A percentile compares a stretch with the other conserved stretches of the same genome.
phyloP scores from a whole-genome alignment of 2,797 vertebrate species.

The Gymnoscopelus braueri region DNA sequence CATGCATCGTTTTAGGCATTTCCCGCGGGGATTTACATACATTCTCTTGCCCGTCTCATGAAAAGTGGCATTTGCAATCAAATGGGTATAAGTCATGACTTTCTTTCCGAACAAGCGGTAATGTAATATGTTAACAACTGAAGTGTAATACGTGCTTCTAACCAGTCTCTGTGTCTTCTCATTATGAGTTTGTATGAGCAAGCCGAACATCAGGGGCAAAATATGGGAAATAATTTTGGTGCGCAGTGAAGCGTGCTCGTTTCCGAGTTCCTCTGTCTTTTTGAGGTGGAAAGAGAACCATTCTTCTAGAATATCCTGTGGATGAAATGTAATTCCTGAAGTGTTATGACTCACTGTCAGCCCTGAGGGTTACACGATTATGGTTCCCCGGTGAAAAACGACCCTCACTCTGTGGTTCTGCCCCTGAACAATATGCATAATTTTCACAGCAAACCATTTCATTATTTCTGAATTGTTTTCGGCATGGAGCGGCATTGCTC shows the following conservation, averaged over 20 bases:
- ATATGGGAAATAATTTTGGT: constrained; percentile 62
- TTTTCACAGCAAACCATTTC: constrained; percentile 58
- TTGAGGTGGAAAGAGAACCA: constrained; percentile 53
- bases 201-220: constrained; percentile 47
- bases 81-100: constrained; percentile 42
- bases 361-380: constrained; percentile 60
- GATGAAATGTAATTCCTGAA: constrained; percentile 62
- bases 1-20: constrained; percentile 9
- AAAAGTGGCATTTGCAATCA: constrained; percentile 54
- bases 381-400: constrained; percentile 62
- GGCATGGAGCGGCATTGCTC: constrained; percentile 38
- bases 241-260: constrained; percentile 34
- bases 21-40: constrained; percentile 47
- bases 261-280: constrained; percentile 40
- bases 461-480: constrained; percentile 70
- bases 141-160: constrained; percentile 53
- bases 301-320: constrained; percentile 62
- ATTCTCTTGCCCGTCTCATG: constrained; percentile 25
- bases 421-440: constrained; percentile 67
- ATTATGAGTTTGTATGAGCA: constrained; percentile 47
- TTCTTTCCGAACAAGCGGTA: constrained; percentile 36
- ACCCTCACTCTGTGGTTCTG: constrained; percentile 51
- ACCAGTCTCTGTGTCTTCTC: constrained; percentile 42
- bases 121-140: constrained; percentile 46
- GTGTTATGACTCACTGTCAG: constrained; percentile 62